Conservation (phyloP, 1,140 invertebrate genomes). For the Drosophila busckii region DNA sequence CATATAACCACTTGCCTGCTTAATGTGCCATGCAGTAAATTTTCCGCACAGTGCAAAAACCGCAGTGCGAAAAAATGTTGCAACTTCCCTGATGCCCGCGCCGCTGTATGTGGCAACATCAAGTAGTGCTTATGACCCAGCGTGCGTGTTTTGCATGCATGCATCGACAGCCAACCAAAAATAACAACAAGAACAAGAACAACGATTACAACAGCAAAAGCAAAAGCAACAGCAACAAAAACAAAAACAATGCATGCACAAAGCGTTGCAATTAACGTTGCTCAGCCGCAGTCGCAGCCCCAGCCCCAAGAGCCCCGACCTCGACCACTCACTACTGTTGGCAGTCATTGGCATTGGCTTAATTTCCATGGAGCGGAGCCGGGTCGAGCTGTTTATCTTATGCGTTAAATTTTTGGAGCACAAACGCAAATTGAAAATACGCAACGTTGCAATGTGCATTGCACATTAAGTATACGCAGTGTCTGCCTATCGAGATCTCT, state of each 20-base stretch:
- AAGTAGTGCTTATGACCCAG: constrained; percentile 1
- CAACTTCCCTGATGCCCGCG: background rate
- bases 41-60: constrained; percentile 53
- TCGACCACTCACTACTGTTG: no score
- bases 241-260: constrained; percentile 35
- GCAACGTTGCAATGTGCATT: constrained; percentile 38
- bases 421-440: constrained; percentile 60
- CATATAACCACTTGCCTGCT: constrained; percentile 70
- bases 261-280: constrained; percentile 71
- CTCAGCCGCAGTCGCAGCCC: constrained; percentile 62
- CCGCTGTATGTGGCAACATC: background rate
- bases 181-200: constrained; percentile 2
- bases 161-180: constrained; percentile 24
- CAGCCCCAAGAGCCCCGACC: no score
- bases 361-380: background rate
- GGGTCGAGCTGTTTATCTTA: constrained; percentile 47
- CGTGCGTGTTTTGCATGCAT: constrained; percentile 43
- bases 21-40: constrained; percentile 71
- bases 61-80: constrained; percentile 53
- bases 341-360: no score
- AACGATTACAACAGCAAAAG: background rate
- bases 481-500: constrained; percentile 33
- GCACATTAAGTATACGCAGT: constrained; percentile 25
- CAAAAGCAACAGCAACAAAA: background rate
- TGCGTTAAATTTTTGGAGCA: constrained; percentile 44